Conservation (phyloP, 2,888 invertebrate genomes). For the Aspidapion aeneum region DNA sequence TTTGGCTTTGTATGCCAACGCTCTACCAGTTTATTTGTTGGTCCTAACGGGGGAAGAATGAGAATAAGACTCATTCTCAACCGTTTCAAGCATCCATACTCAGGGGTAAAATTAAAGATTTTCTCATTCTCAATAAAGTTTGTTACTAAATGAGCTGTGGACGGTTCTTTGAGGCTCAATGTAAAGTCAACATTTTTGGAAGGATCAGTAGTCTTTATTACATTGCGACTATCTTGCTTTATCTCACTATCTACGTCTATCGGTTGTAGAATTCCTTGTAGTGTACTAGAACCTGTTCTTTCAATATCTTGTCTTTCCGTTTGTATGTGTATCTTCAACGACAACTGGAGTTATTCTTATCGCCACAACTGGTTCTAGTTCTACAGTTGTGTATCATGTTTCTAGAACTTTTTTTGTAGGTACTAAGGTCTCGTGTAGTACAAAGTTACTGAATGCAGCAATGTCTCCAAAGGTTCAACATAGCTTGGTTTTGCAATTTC, state of each 20-base stretch:
- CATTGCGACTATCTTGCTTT: constrained; percentile 2
- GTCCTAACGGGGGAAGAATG: too few species aligned
- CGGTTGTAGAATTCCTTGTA: neutral
- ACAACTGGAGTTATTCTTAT: neutral
- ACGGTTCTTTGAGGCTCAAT: constrained; percentile 28
- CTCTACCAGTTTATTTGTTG: too few species aligned
- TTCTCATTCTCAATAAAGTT: constrained; percentile 29
- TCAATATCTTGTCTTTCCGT: neutral
- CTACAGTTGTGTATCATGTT: neutral
- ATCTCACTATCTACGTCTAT: constrained; percentile 8
- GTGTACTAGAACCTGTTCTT: neutral
- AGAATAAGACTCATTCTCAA: too few species aligned
- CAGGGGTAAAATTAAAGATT: too few species aligned
- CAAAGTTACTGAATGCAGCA: neutral
- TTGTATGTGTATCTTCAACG: neutral
- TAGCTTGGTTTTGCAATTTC: neutral
- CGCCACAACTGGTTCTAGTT: neutral
- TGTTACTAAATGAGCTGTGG: constrained; percentile 5
- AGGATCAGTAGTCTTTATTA: constrained; percentile 28
- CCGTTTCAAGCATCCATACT: too few species aligned
- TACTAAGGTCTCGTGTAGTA: neutral
- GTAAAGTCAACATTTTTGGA: constrained; percentile 43
- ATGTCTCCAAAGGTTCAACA: neutral
- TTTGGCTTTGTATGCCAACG: too few species aligned
- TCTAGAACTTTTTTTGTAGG: neutral